Base-by-base conservation (phyloP, 2,888 invertebrate species). In the Acleris emargana region DNA sequence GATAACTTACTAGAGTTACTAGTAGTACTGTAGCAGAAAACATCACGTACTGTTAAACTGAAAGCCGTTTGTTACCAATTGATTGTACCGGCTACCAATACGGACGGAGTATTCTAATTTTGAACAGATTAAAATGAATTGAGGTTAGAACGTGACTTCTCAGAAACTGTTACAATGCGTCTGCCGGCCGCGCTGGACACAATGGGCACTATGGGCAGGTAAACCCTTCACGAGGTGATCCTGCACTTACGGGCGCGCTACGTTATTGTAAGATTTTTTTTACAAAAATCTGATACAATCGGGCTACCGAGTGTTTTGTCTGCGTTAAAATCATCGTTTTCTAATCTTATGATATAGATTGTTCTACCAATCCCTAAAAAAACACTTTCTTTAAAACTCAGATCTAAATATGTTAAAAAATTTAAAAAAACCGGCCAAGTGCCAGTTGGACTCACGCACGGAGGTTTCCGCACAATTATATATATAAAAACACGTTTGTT, bases 171-270 rank as follows among this genome's bases (percentile, higher is more conserved):
- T 63, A 71, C 67, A 73, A 71, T 68, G 67, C 45, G 47, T 18
- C 50, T 47, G 61, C n/a, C 20, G 17, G 25, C 25, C 53, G 22
- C 59, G 58, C 16, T 58, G 62, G 54, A 55, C 53, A 72, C 69
- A 68, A 69, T 67, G 67, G 57, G 69, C 53, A 72, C 69, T 67
- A 69, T 67, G 67, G 57, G 69, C 74, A 74, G 75, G 74, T 76
- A 76, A 69, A 68, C 64, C 62, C 58, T 69, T 69, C 68, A 67
- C 58, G 59, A 64, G 43, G 57, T 47, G 62, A 32, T 25, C 52
- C 32, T 9, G 49, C 62, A 62, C 67, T 64, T 69, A 53, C n/a
- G 51, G 43, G 52, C 58, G 38, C 43, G 42, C 55, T 51, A 42
- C 61, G 43, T 43, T 42, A 49, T 32, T 17, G 45, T 17, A 43